Conservation (phyloP, 2,797 vertebrate species). For the Petrocephalus sullivani region DNA sequence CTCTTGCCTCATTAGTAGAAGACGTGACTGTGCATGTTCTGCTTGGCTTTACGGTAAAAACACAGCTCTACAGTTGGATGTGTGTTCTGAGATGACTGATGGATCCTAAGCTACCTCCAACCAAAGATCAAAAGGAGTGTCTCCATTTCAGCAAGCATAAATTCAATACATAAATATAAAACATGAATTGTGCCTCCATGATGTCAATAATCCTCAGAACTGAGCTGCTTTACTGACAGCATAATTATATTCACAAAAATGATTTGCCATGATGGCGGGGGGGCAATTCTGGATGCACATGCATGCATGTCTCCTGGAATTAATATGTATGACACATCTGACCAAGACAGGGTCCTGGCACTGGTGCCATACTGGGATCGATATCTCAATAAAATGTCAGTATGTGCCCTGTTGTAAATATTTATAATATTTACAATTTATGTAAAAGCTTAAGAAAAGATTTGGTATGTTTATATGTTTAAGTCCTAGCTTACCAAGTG, state of each 20-base stretch:
- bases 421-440: neutral
- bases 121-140: neutral
- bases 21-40: neutral
- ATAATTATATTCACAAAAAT: neutral
- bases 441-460: neutral
- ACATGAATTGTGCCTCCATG: neutral
- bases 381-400: neutral
- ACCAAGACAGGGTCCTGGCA: no score
- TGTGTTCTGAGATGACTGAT: neutral
- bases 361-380: no score
- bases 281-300: neutral
- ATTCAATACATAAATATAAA: neutral
- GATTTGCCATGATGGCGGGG: neutral
- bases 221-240: neutral
- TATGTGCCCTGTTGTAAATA: neutral
- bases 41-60: neutral
- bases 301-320: neutral
- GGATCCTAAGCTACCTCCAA: neutral
- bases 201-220: neutral
- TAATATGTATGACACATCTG: no score
- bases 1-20: neutral
- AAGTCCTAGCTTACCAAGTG: neutral
- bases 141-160: neutral
- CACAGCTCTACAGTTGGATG: neutral
- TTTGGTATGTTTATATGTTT: neutral